These are phyloP conservation scores for Rotaria magnacalcarata DNA, from an alignment of 2,888 invertebrate genomes.

Conservation along the genomic window DNA sequence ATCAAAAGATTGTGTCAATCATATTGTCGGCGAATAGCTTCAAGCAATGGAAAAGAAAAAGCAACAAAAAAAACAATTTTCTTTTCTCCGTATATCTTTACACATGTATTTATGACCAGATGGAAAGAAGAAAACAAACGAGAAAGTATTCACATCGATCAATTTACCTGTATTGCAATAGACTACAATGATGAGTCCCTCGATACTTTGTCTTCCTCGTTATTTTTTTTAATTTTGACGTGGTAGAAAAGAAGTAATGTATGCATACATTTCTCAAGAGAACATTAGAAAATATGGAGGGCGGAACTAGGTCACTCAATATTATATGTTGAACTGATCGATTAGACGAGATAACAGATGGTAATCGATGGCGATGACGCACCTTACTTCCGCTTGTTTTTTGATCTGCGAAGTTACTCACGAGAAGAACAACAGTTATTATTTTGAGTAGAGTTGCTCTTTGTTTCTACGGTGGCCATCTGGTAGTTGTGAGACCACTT, in stretches of 20 bases:
- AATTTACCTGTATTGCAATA: neutral
- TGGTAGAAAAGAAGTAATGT: neutral
- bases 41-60: neutral
- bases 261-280: neutral
- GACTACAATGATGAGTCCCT: slow-evolving; percentile 14
- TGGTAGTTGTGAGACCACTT: neutral
- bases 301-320: neutral
- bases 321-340: neutral
- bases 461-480: neutral
- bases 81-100: neutral
- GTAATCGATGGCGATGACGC: neutral
- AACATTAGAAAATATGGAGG: neutral
- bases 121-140: neutral
- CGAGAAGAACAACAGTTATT: neutral
- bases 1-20: slow-evolving; percentile 6
- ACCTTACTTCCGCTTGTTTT: neutral
- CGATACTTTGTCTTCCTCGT: neutral
- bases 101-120: neutral
- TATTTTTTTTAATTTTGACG: neutral
- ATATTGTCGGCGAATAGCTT: slow-evolving; percentile 1
- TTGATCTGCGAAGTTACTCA: neutral
- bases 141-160: neutral
- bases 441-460: neutral
- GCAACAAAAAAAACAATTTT: neutral
- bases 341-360: neutral